Conservation (phyloP, 2,888 invertebrate genomes). For the Leptopilina myrica region DNA sequence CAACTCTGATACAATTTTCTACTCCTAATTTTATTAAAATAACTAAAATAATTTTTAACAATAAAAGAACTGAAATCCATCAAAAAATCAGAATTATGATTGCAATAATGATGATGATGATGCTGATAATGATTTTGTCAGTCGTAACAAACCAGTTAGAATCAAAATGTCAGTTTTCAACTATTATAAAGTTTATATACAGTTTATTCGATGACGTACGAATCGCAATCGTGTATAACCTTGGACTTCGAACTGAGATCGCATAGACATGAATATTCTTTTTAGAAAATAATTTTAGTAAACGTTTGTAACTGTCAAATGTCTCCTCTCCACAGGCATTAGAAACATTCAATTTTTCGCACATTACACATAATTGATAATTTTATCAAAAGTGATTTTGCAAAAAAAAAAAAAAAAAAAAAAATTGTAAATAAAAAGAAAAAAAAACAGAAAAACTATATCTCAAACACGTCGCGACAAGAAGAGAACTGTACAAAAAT, state of each 20-base stretch:
- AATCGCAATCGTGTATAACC: conserved; percentile 43
- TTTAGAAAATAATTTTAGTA: conserved; percentile 49
- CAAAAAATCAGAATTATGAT: neutral
- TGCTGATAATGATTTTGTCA: neutral
- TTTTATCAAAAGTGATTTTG: too few species aligned
- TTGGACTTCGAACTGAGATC: conserved; percentile 56
- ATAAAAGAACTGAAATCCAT: too few species aligned
- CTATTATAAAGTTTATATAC: neutral
- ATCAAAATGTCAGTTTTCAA: conserved; percentile 11
- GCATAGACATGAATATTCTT: conserved; percentile 50
- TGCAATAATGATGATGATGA: neutral
- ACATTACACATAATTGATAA: neutral
- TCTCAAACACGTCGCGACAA: neutral
- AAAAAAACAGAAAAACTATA: too few species aligned
- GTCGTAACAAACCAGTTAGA: conserved; percentile 16
- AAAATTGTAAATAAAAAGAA: neutral
- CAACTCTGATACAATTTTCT: too few species aligned
- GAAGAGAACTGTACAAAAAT: too few species aligned
- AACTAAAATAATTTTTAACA: too few species aligned
- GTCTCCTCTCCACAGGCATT: neutral
- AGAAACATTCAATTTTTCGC: neutral
- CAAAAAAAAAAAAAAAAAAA: neutral
- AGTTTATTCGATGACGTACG: conserved; percentile 24
- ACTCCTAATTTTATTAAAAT: too few species aligned
- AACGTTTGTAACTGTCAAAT: conserved; percentile 21